These are phyloP conservation scores for Glaucomys volans DNA, from an alignment of 2,113 vertebrate species.

Conservation along the genomic window DNA sequence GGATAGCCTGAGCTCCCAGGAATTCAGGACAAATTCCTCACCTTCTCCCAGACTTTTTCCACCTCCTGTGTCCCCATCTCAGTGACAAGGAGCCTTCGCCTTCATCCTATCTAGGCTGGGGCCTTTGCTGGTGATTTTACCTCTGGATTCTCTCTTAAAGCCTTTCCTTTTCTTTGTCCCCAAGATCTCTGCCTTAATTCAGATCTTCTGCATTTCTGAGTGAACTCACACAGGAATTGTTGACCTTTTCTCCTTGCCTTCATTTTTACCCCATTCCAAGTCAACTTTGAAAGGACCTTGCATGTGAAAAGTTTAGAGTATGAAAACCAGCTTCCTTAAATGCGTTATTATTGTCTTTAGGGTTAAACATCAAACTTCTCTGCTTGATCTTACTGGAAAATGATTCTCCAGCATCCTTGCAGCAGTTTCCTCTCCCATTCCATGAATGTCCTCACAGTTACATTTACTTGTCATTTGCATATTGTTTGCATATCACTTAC, in stretches of 20 bases:
- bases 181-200: not conserved
- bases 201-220: not conserved
- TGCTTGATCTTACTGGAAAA: not conserved
- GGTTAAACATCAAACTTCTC: not conserved
- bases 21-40: not conserved
- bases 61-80: not conserved
- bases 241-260: not conserved
- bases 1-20: not conserved
- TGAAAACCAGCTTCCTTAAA: not conserved
- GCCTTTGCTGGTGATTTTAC: not conserved
- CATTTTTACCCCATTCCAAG: not conserved
- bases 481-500: not conserved
- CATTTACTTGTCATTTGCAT: not conserved
- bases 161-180: not conserved
- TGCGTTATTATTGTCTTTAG: not conserved
- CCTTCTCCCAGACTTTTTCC: not conserved
- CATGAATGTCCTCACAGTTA: not conserved
- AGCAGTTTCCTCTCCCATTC: too few species aligned
- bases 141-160: not conserved
- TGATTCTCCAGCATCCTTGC: not conserved
- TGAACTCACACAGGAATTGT: not conserved
- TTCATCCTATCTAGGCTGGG: rapidly evolving
- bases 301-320: not conserved
- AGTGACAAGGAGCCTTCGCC: not conserved
- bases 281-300: not conserved